phyloP scores from a whole-genome alignment of 2,888 invertebrate species.

The Seladonia tumulorum region DNA sequence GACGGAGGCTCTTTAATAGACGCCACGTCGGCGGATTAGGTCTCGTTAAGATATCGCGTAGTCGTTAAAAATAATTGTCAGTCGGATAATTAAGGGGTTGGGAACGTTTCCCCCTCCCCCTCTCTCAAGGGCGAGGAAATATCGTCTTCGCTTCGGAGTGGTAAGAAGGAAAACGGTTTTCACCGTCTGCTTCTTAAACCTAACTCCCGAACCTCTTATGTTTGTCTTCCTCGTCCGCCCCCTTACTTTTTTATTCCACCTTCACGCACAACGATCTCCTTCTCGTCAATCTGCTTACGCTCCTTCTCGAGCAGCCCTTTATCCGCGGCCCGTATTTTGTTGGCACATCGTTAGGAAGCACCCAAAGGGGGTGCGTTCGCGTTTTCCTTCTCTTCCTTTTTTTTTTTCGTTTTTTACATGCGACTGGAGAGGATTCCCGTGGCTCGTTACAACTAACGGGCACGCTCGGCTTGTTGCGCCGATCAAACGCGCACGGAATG shows the following conservation, averaged over 20 bases:
- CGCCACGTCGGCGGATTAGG: constrained; percentile 78
- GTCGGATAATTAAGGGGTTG: constrained; percentile 81
- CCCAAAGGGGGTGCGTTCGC: constrained; percentile 73
- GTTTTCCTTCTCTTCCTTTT: constrained; percentile 61
- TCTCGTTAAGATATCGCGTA: constrained; percentile 80
- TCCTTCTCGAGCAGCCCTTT: constrained; percentile 76
- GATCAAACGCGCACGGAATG: constrained; percentile 80
- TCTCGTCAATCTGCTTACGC: constrained; percentile 81
- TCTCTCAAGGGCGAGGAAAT: constrained; percentile 18
- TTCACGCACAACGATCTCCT: constrained; percentile 45
- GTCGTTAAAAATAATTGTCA: constrained; percentile 84
- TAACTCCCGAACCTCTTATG: constrained; percentile 54
- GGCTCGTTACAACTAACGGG: constrained; percentile 41
- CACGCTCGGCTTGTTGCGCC: constrained; percentile 79
- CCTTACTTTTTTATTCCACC: constrained; percentile 45
- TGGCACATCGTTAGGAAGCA: constrained; percentile 83
- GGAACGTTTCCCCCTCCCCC: constrained; percentile 2
- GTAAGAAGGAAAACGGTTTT: constrained; percentile 64
- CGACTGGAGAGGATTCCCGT: constrained; percentile 30
- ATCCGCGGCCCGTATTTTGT: constrained; percentile 81
- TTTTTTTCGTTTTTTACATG: constrained; percentile 13
- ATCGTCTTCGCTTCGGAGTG: background rate
- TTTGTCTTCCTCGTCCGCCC: constrained; percentile 54
- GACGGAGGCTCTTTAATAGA: constrained; percentile 57
- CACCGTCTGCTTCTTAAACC: constrained; percentile 65